Evolutionary conservation across 2,888 invertebrate species (phyloP).

Genomic region (Coelogynopora nodosa): DNA sequence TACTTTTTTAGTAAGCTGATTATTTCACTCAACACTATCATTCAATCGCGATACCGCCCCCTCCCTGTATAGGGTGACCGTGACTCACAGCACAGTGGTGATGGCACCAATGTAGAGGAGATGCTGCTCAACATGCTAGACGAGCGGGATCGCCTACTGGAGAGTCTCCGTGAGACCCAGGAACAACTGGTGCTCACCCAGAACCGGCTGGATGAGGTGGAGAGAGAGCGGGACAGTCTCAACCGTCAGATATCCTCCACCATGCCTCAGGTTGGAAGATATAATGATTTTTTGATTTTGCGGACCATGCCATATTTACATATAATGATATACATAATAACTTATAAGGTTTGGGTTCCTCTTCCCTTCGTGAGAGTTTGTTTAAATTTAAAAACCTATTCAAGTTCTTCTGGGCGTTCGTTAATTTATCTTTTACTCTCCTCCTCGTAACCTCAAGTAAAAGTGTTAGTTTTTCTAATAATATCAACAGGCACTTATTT

Average conservation of each 20-base stretch:
- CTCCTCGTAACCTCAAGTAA: too few species aligned
- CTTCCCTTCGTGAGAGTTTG: too few species aligned
- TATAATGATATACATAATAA: too few species aligned
- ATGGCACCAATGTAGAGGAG: constrained; percentile 97
- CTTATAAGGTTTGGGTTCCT: too few species aligned
- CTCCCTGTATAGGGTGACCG: constrained; percentile 52
- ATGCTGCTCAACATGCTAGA: constrained; percentile 99
- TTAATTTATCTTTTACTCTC: too few species aligned
- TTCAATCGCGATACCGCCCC: too few species aligned
- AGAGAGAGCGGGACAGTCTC: constrained; percentile 90
- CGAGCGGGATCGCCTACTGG: constrained; percentile 96
- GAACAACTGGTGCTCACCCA: constrained; percentile 65
- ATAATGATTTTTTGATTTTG: not conserved
- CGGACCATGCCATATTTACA: not conserved
- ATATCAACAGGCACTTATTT: too few species aligned
- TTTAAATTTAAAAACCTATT: too few species aligned
- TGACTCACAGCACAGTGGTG: constrained; percentile 67
- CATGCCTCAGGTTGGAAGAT: constrained; percentile 32
- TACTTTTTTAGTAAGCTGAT: too few species aligned
- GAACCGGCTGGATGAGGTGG: constrained; percentile 72
- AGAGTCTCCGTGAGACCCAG: constrained; percentile 87
- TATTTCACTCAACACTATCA: too few species aligned
- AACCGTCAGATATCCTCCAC: constrained; percentile 32
- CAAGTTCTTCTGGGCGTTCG: too few species aligned
- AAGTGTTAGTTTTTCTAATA: too few species aligned